Evolutionary conservation across 2,113 vertebrate genomes (phyloP), one percentile per base, ranked within the genome.

Genomic region (Corythaixoides concolor): DNA sequence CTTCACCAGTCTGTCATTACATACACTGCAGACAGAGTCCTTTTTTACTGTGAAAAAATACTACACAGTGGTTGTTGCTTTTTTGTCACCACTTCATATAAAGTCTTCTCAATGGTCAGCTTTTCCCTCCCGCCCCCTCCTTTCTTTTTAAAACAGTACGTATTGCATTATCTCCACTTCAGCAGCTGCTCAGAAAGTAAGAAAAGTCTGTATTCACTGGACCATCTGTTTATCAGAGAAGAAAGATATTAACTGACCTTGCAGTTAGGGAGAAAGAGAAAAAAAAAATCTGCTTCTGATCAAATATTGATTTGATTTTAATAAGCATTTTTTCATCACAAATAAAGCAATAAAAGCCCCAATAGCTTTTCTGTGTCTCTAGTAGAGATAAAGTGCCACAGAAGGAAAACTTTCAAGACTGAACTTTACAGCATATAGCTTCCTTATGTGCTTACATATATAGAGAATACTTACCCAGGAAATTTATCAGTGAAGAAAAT

Each of bases 151-250:
- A n/a, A n/a, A 67, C 90, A 22, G 26, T 39, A 75, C 59, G 94
- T 96, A 90, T 82, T 94, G 93, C 47, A 86, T 72, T 96, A 95
- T 89, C 28, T 58, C 49, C 49, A 91, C 77, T 93, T 91, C 52
- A 94, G 60, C 50, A 97, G 84, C 72, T 94, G 76, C 68, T 95
- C 62, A 83, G 79, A 93, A 95, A 77, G 58, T 85, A 88, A 92
- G 55, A 62, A 89, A 89, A 97, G 55, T 14, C 60, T 82, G 33
- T 50, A 52, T 76, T 87, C 73, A 93, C 49, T 41, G 69, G 47
- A 67, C 66, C 89, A 94, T 92, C 79, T 97, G 88, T 78, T 95
- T 96, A 64, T 56, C 43, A 91, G 58, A 92, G 67, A 96, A 66
- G 14, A 76, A 94, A 76, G 66, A 62, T 50, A 86, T 16, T 72